phyloP scores from a whole-genome alignment of 2,797 vertebrate genomes.

The Balearica regulorum region DNA sequence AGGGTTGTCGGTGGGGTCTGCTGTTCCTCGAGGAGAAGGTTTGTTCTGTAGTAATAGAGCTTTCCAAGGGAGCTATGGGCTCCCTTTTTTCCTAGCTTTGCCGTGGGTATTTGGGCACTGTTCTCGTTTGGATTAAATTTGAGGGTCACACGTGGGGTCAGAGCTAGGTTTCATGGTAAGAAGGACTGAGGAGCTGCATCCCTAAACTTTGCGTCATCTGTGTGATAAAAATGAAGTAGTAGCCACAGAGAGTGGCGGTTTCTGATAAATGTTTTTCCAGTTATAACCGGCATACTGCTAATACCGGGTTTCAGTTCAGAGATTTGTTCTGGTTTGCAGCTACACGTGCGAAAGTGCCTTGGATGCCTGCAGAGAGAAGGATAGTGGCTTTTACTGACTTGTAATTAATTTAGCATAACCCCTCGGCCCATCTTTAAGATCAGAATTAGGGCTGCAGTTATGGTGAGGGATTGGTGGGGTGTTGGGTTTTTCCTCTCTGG shows the following conservation, averaged over 20 bases:
- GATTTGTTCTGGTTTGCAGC: background rate
- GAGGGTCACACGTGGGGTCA: background rate
- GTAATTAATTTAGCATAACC: background rate
- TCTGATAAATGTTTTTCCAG: background rate
- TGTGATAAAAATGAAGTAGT: background rate
- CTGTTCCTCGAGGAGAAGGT: too few relatives aligned
- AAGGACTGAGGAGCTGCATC: background rate
- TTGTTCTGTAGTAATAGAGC: background rate
- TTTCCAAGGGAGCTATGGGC: background rate
- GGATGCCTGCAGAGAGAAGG: background rate
- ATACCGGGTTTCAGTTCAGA: background rate
- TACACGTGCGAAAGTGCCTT: background rate
- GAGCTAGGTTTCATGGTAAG: background rate
- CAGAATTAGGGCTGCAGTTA: background rate
- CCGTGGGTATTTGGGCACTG: too few relatives aligned
- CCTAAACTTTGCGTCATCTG: too few relatives aligned
- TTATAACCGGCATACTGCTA: background rate
- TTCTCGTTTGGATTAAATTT: background rate
- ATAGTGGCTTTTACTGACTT: background rate
- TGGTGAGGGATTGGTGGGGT: too few relatives aligned
- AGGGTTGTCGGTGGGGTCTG: too few relatives aligned
- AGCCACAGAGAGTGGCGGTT: background rate
- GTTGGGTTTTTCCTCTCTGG: background rate
- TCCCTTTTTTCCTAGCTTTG: background rate
- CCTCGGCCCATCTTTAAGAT: background rate